Evolutionary conservation across 2,888 invertebrate genomes (phyloP), one percentile per base, ranked within the genome.

Genomic region (Vanessa cardui): DNA sequence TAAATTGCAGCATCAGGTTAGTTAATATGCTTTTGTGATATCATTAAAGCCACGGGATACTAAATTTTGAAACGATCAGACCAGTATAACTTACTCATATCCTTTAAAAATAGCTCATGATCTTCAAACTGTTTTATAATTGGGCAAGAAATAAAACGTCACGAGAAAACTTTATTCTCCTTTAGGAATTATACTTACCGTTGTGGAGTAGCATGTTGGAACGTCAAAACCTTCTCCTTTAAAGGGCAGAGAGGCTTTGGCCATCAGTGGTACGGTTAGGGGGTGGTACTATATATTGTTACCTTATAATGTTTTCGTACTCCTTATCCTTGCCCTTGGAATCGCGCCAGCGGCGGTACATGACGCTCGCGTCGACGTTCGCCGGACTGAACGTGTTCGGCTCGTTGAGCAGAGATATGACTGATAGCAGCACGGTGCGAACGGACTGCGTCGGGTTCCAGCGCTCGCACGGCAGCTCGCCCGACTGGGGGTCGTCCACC

Each of bases 371-470:
- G 94, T 99, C 99, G 33, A 99, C 99, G 88, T 99, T 99, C 77
- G 99, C 99, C 58, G 99, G 99, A 81, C 99, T 99, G 93, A 96
- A 99, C 74, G 99, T 99, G 94, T 99, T 99, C 74, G 99, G 99
- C 93, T 99, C 99, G 93, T 99, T 99, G 82, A 99, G 94, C 75
- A 99, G 94, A 18, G 99, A 99, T 84, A 99, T 99, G 78, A 99
- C 99, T 72, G 99, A 99, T 72, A 99, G 94, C 75, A 99, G 94
- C 81, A 99, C 98, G 62, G 99, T 99, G 87, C 99, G 97, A 83
- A 99, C 99, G 83, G 98, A 99, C 94, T 99, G 99, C 76, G 99
- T 99, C 64, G 99, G 99, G 94, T 99, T 99, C 99, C 99, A 99
- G 89, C 99, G 96, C 92, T 99, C 99, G 92, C 99, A 99, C 0